phyloP scores from a whole-genome alignment of 2,113 vertebrate species.

The Cromileptes altivelis region DNA sequence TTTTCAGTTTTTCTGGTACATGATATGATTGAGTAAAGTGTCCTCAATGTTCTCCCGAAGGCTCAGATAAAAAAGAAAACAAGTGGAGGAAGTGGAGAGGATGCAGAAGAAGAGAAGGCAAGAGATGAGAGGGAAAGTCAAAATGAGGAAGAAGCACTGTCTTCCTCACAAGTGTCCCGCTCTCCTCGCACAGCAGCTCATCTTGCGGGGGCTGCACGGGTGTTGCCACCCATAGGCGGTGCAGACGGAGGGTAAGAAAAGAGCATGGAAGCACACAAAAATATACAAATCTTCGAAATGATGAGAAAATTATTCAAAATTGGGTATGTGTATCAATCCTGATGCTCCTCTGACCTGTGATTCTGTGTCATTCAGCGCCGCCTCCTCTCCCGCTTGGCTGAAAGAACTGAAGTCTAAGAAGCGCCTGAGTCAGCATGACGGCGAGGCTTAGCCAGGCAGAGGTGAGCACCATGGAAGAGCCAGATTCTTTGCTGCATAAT shows the following conservation, averaged over 20 bases:
- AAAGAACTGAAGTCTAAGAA: slow-evolving; percentile 94
- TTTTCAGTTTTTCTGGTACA: not conserved
- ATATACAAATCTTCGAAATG: not conserved
- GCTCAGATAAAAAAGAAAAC: slow-evolving; percentile 88
- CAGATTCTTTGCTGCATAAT: not conserved
- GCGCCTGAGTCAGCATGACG: slow-evolving; percentile 89
- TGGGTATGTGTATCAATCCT: not conserved
- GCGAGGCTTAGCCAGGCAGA: slow-evolving; percentile 81
- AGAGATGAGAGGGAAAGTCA: slow-evolving; percentile 41
- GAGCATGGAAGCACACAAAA: not conserved
- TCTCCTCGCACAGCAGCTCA: slow-evolving; percentile 64
- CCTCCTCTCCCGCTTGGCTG: slow-evolving; percentile 90
- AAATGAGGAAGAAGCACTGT: slow-evolving; percentile 30
- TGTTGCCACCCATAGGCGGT: slow-evolving; percentile 85
- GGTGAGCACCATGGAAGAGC: slow-evolving; percentile 34
- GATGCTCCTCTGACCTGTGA: not conserved
- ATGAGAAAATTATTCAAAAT: not conserved
- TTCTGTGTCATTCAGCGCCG: slow-evolving; percentile 75
- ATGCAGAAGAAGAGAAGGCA: slow-evolving; percentile 23
- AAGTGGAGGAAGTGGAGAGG: slow-evolving; percentile 68
- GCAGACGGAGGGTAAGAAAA: slow-evolving; percentile 87
- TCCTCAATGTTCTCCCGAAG: slow-evolving; percentile 70
- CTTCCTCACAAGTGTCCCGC: slow-evolving; percentile 38
- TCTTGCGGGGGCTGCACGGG: slow-evolving; percentile 75
- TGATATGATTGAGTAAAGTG: not conserved